Evolutionary conservation across 2,113 vertebrate species (phyloP).

Genomic region (Promerops cafer): DNA sequence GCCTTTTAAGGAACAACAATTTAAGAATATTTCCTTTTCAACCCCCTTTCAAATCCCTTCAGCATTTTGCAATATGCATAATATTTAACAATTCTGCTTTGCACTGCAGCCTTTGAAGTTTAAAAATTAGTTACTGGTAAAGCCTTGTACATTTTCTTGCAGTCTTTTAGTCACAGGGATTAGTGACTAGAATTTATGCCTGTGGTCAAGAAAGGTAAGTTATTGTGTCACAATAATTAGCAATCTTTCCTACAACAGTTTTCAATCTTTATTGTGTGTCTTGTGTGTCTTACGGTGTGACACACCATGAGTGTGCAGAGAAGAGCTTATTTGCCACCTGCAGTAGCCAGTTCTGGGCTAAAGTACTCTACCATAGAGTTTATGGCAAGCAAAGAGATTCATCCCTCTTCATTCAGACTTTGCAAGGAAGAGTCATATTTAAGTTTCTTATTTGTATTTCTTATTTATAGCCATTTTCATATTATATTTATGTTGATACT

Average conservation of each 20-base stretch:
- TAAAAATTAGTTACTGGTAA: slow-evolving; percentile 15
- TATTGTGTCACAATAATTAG: background rate
- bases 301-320: background rate
- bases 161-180: background rate
- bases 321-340: background rate
- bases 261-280: background rate
- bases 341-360: background rate
- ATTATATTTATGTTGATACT: background rate
- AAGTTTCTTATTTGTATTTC: background rate
- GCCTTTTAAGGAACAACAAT: slow-evolving; percentile 55
- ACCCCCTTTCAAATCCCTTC: slow-evolving; percentile 37
- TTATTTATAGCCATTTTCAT: background rate
- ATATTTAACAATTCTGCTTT: slow-evolving; percentile 1
- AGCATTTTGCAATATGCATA: slow-evolving; percentile 51
- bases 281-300: background rate
- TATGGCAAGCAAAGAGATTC: background rate
- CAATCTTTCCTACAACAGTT: background rate
- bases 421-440: background rate
- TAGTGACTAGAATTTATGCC: background rate
- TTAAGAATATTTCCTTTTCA: slow-evolving; percentile 64
- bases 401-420: background rate
- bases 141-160: background rate
- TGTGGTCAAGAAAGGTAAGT: background rate
- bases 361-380: background rate
- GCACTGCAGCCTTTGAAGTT: slow-evolving; percentile 31